phyloP scores from a whole-genome alignment of 2,797 vertebrate species.

The Chloroceryle amazona region DNA sequence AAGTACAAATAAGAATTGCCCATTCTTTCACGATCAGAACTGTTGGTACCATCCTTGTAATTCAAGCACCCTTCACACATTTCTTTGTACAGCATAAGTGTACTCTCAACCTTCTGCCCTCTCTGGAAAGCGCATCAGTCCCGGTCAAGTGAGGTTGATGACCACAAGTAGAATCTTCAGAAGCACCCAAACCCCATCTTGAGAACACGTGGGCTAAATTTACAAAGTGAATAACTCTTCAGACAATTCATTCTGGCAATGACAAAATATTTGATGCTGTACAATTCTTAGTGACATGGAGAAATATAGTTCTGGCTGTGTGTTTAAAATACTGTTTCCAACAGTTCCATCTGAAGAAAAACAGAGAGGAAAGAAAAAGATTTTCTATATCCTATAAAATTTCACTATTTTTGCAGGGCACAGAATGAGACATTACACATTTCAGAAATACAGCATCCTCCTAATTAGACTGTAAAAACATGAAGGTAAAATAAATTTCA shows the following conservation, averaged over 20 bases:
- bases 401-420: neutral
- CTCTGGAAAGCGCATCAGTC: neutral
- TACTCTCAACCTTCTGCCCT: neutral
- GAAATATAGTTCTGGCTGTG: neutral
- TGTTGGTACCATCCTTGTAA: too few relatives aligned
- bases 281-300: neutral
- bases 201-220: neutral
- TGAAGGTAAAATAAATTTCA: constrained; percentile 2
- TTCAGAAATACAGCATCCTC: neutral
- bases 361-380: neutral
- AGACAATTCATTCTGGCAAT: neutral
- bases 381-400: neutral
- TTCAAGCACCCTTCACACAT: neutral
- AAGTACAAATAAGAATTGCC: neutral
- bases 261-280: neutral
- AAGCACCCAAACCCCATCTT: neutral
- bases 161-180: neutral
- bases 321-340: neutral
- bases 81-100: accelerated
- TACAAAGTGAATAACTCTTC: neutral
- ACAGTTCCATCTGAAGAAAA: neutral
- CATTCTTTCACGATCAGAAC: neutral
- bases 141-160: neutral
- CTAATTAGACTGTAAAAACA: neutral
- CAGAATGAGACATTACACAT: neutral